A percentile compares a stretch with the other conserved stretches of the same genome.
Conservation (phyloP, 1,140 invertebrate species). For the Heliconius hermathena region DNA sequence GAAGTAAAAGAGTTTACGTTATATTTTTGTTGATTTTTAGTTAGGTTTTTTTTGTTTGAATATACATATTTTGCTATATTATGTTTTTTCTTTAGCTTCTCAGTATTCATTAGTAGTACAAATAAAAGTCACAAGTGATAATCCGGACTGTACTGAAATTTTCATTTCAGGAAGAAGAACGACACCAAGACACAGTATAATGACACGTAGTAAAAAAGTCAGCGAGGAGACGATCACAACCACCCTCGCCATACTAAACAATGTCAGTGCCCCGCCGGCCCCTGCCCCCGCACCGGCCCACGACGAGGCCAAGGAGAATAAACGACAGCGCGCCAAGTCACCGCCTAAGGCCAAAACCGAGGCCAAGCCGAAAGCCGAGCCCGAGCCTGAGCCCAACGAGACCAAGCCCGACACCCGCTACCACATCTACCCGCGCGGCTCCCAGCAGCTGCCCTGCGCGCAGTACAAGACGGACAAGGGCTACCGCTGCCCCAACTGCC, state of each 20-base stretch:
- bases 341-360: conserved; percentile 21
- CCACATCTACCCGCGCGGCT: conserved; percentile 57
- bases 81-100: conserved; percentile 50
- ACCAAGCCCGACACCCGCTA: conserved; percentile 48
- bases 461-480: conserved; percentile 76
- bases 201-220: conserved; percentile 70
- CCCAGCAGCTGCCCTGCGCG: conserved; percentile 62
- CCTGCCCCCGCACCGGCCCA: conserved; percentile 23
- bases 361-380: conserved; percentile 17
- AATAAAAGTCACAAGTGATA: conserved; percentile 14
- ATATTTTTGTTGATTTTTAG: conserved; percentile 39
- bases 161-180: conserved; percentile 69
- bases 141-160: conserved; percentile 59
- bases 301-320: conserved; percentile 63
- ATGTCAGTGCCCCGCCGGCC: conserved; percentile 43
- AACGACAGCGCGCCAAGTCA: conserved; percentile 36
- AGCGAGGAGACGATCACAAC: conserved; percentile 60
- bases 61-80: conserved; percentile 53
- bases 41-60: conserved; percentile 43
- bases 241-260: conserved; percentile 69
- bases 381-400: conserved; percentile 34
- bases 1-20: conserved; percentile 7
- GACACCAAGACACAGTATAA: conserved; percentile 60
- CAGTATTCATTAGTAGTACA: conserved; percentile 13
- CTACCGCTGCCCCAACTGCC: conserved; percentile 80